Conservation (phyloP, 2,888 invertebrate species). For the Athalia rosae region DNA sequence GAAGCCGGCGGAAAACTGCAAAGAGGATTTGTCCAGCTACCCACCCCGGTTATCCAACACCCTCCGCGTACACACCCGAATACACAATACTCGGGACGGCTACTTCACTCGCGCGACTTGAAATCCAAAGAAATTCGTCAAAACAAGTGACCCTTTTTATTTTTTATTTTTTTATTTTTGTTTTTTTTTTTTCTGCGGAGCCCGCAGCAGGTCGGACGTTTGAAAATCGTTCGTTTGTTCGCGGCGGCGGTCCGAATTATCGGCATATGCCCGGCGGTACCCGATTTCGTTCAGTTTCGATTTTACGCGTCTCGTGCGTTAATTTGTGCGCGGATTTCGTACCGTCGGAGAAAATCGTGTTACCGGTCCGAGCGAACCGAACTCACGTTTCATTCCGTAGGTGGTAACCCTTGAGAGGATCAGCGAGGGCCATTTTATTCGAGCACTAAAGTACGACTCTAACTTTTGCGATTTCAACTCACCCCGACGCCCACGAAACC, state of each 20-base stretch:
- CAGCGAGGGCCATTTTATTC: constrained; percentile 68
- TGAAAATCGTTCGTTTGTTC: constrained; percentile 63
- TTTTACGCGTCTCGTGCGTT: too few species aligned
- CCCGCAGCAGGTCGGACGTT: constrained; percentile 47
- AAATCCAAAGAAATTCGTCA: not conserved
- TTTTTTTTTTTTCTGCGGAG: constrained; percentile 55
- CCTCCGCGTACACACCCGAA: too few species aligned
- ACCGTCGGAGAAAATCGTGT: constrained; percentile 51
- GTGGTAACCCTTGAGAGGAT: constrained; percentile 68
- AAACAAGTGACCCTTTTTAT: not conserved
- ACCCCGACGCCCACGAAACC: constrained; percentile 54
- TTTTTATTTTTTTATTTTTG: not conserved
- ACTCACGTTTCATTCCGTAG: constrained; percentile 68
- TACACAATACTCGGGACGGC: too few species aligned
- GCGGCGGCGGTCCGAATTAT: constrained; percentile 29
- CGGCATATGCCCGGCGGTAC: too few species aligned
- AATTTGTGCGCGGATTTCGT: too few species aligned
- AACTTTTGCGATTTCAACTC: constrained; percentile 65
- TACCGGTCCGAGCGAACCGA: constrained; percentile 57
- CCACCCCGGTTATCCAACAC: too few species aligned
- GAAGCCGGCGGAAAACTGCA: not conserved
- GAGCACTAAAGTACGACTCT: constrained; percentile 50
- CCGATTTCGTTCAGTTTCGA: too few species aligned
- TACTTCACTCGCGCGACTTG: not conserved
- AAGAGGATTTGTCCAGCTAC: constrained; percentile 30